These are phyloP conservation scores for Standfussiana lucernea DNA, from an alignment of 2,888 invertebrate species.

Conservation along the genomic window DNA sequence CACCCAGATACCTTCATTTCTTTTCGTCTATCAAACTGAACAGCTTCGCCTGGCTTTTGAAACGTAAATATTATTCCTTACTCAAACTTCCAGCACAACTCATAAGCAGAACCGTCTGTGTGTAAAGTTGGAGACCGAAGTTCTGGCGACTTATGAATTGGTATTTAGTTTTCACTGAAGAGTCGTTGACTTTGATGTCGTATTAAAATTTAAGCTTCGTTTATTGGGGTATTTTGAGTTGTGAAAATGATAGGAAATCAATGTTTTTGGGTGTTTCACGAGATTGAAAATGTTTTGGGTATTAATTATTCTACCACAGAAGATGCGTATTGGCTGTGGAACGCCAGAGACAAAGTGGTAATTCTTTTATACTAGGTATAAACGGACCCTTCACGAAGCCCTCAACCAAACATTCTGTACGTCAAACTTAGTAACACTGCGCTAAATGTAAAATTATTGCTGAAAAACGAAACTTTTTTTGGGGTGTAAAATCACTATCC, in stretches of 20 bases:
- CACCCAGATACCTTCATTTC: not conserved
- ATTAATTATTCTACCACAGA: not conserved
- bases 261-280: slow-evolving; percentile 3
- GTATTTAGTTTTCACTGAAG: slow-evolving; percentile 32
- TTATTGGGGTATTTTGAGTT: slow-evolving; percentile 21
- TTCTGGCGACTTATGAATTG: slow-evolving; percentile 41
- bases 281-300: not conserved
- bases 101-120: slow-evolving; percentile 11
- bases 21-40: slow-evolving; percentile 15
- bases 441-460: not conserved
- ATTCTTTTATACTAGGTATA: not conserved
- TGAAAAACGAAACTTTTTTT: not conserved
- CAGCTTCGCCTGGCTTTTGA: not conserved
- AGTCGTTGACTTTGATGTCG: slow-evolving; percentile 46
- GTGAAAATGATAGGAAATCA: not conserved
- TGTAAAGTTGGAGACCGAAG: not conserved
- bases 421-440: not conserved
- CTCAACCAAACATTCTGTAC: not conserved
- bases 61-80: slow-evolving; percentile 50
- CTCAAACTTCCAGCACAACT: slow-evolving; percentile 22
- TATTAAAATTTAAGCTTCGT: slow-evolving; percentile 18
- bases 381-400: not conserved
- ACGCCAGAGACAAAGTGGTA: not conserved
- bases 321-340: not conserved
- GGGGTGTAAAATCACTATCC: not conserved